Percentiles rank a stretch among this genome's conserved stretches.
Evolutionary conservation across 2,113 vertebrate genomes (phyloP).

Genomic region (Brachyhypopomus gauderio): DNA sequence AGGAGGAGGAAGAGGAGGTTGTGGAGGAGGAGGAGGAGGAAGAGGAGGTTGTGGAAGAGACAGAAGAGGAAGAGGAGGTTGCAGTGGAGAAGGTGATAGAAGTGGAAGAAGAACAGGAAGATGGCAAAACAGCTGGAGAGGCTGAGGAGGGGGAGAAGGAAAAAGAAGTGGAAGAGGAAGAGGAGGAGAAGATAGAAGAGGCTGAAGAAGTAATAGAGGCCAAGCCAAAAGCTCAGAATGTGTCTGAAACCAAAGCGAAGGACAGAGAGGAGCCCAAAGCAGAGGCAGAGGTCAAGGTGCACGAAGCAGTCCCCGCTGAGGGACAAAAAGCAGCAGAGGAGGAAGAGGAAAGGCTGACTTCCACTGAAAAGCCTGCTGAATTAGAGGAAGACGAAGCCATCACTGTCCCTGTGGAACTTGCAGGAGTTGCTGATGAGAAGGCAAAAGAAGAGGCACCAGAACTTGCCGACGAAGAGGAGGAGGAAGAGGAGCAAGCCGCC

Average conservation of each 20-base stretch:
- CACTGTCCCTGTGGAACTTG: neutral
- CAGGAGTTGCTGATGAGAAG: neutral
- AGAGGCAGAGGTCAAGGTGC: too few relatives aligned
- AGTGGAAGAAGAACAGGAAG: neutral
- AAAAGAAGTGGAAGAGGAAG: neutral
- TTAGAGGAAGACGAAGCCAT: neutral
- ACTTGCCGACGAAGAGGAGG: constrained; percentile 21
- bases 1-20: neutral
- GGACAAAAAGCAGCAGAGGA: constrained; percentile 17
- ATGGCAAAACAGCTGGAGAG: neutral
- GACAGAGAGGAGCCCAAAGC: too few relatives aligned
- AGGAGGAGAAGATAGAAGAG: constrained; percentile 1
- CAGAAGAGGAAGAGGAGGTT: neutral
- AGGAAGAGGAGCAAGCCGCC: neutral
- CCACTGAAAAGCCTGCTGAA: neutral
- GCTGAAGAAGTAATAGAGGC: neutral
- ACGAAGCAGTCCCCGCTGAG: too few relatives aligned
- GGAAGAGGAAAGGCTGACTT: neutral
- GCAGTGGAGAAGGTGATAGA: neutral
- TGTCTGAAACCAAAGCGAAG: too few relatives aligned
- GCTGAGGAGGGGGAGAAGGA: neutral
- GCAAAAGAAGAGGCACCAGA: constrained; percentile 19
- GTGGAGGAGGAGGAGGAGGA: neutral
- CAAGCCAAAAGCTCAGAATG: too few relatives aligned
- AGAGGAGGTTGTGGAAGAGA: neutral